These are phyloP conservation scores for Leptinotarsa undecemlineata DNA, from an alignment of 1,140 invertebrate species.

Conservation along the genomic window DNA sequence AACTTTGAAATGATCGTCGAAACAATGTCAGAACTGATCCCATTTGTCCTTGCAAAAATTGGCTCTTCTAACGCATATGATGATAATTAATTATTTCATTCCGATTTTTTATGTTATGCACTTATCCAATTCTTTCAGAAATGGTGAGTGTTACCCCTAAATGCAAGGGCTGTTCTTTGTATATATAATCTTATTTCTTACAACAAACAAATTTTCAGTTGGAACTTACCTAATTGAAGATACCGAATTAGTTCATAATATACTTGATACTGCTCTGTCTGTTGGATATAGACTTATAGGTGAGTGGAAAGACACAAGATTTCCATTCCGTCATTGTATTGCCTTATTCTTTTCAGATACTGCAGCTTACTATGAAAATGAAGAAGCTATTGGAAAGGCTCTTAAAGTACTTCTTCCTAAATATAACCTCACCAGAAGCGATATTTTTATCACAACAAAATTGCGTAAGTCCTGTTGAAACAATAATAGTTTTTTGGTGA, in stretches of 20 bases:
- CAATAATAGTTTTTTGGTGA: no score
- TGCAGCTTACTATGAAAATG: constrained; percentile 75
- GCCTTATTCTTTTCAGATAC: constrained; percentile 64
- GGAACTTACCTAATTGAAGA: constrained; percentile 60
- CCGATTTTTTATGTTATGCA: no score
- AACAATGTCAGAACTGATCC: no score
- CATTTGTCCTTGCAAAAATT: no score
- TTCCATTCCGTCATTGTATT: not conserved
- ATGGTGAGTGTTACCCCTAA: no score
- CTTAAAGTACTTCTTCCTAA: constrained; percentile 65
- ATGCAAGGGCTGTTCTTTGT: no score
- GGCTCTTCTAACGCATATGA: no score
- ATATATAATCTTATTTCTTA: no score
- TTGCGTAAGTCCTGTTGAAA: constrained; percentile 59
- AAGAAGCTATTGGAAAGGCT: constrained; percentile 67
- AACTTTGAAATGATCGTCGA: no score
- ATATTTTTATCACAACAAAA: constrained; percentile 81
- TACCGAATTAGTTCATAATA: constrained; percentile 53
- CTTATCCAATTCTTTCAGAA: no score
- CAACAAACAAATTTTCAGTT: constrained; percentile 52
- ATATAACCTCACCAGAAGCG: constrained; percentile 66
- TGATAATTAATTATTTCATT: no score
- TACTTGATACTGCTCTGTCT: constrained; percentile 59
- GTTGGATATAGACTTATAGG: constrained; percentile 65
- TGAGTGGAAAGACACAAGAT: constrained; percentile 47